These are phyloP conservation scores for Erebia epiphron DNA, from an alignment of 2,888 invertebrate species.

Conservation along the genomic window DNA sequence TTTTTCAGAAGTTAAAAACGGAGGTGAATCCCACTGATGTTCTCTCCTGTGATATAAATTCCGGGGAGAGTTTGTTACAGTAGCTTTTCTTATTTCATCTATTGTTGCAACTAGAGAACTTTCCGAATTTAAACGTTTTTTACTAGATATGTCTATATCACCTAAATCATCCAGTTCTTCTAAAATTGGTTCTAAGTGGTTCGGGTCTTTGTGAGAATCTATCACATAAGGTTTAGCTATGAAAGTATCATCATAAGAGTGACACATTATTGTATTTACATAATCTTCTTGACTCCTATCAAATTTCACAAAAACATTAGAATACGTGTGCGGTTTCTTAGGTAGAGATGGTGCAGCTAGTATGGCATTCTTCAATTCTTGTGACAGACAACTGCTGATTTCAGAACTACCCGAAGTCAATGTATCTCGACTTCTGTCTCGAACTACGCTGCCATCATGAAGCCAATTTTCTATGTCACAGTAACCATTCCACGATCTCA, in stretches of 20 bases:
- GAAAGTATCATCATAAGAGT: slow-evolving; percentile 75
- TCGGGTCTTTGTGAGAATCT: slow-evolving; percentile 77
- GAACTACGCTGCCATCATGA: slow-evolving; percentile 84
- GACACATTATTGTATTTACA: slow-evolving; percentile 77
- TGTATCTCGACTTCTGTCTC: slow-evolving; percentile 82
- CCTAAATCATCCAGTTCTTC: slow-evolving; percentile 83
- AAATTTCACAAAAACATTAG: slow-evolving; percentile 74
- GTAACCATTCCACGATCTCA: slow-evolving; percentile 86
- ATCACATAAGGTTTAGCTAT: slow-evolving; percentile 82
- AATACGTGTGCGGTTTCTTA: slow-evolving; percentile 72
- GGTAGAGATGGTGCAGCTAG: slow-evolving; percentile 73
- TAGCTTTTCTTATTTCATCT: slow-evolving; percentile 84
- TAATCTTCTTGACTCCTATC: slow-evolving; percentile 79
- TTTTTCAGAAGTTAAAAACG: slow-evolving; percentile 60
- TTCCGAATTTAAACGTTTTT: slow-evolving; percentile 76
- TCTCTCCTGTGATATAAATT: slow-evolving; percentile 81
- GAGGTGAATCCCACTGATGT: slow-evolving; percentile 74
- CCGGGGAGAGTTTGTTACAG: slow-evolving; percentile 81
- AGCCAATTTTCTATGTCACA: slow-evolving; percentile 85
- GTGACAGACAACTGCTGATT: slow-evolving; percentile 76
- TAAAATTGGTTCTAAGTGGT: slow-evolving; percentile 79
- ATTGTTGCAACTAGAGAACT: slow-evolving; percentile 85
- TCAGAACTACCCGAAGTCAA: slow-evolving; percentile 83
- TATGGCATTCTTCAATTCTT: slow-evolving; percentile 73
- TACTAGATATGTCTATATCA: slow-evolving; percentile 67